A percentile compares a stretch with the other conserved stretches of the same genome.
Evolutionary conservation across 2,888 invertebrate genomes (phyloP).

Genomic region (Apomyelois bistriatella): DNA sequence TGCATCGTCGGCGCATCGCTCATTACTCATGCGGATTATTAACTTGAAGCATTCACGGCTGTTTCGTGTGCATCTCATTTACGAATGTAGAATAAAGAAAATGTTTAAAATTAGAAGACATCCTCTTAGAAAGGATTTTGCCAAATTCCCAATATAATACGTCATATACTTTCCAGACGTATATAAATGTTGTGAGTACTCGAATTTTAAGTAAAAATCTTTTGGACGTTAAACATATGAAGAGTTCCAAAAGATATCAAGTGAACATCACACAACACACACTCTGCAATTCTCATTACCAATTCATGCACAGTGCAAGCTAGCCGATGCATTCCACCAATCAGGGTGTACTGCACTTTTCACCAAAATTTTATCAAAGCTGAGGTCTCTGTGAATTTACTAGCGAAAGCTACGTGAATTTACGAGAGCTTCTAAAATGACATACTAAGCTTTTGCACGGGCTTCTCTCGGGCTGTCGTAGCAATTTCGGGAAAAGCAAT

Average conservation of each 20-base stretch:
- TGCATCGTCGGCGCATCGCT: slow-evolving; percentile 6
- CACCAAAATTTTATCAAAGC: too few relatives aligned
- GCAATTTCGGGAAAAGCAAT: too few relatives aligned
- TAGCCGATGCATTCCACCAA: slow-evolving; percentile 39
- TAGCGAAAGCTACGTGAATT: too few relatives aligned
- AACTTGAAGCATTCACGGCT: background rate
- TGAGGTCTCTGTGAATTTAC: background rate
- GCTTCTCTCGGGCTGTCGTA: too few relatives aligned
- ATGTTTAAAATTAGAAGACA: too few relatives aligned
- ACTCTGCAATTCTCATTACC: slow-evolving; percentile 48
- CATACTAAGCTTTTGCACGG: too few relatives aligned
- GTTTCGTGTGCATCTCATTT: background rate
- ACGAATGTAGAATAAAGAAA: too few relatives aligned
- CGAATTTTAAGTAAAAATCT: background rate
- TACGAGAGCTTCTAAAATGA: too few relatives aligned
- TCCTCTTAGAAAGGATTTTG: too few relatives aligned
- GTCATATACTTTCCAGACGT: too few relatives aligned
- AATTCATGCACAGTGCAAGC: slow-evolving; percentile 42
- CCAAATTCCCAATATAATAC: too few relatives aligned
- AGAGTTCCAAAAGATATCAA: too few relatives aligned
- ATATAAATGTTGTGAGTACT: background rate
- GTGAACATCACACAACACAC: slow-evolving; percentile 28
- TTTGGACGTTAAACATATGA: background rate
- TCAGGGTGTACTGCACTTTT: slow-evolving; percentile 19
- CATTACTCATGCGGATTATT: slow-evolving; percentile 1